Evolutionary conservation across 2,113 vertebrate species (phyloP), one percentile per base, ranked within the genome.

Genomic region (Istiophorus platypterus): DNA sequence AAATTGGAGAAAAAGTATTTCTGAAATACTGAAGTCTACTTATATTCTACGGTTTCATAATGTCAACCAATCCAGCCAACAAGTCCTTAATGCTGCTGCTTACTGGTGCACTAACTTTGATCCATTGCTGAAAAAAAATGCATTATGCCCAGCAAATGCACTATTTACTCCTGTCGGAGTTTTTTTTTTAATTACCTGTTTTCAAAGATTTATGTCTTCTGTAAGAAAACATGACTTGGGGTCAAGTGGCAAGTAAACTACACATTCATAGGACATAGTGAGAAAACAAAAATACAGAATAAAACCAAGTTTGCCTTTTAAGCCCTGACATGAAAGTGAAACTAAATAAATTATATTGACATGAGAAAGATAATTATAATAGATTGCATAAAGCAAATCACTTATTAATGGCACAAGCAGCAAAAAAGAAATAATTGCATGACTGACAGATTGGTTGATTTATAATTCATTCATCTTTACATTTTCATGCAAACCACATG

Each of bases 371-470:
- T 20, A 49, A 62, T 63, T 37, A 31, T 10, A 27, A 41, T 27
- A 65, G 66, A 66, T 10, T 18, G 41, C 20, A 45, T 22, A 0
- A 52, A 67, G 59, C 4, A 0, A 67, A 70, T 65, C 13, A 70
- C 41, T 52, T 49, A 85, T 83, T 78, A 73, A 80, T 29, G 17
- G 34, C 39, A 49, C 27, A 72, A 0, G 52, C 26, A 14, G 31
- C 34, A 73, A 58, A 64, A 61, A 54, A 73, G 3, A 27, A 67
- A 82, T 49, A 76, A 63, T 74, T 7, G 37, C 18, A 47, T 11
- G 63, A 42, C 31, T 81, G 62, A 65, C 26, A 65, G 34, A 45
- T 15, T 65, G 41, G 61, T 26, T 72, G 42, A 77, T 69, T 62
- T n/a, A 69, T 57, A 64, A 75, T 84, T 64, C 47, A 74, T 66